Base-by-base conservation (phyloP, 2,113 vertebrate genomes). In the Lontra canadensis region DNA sequence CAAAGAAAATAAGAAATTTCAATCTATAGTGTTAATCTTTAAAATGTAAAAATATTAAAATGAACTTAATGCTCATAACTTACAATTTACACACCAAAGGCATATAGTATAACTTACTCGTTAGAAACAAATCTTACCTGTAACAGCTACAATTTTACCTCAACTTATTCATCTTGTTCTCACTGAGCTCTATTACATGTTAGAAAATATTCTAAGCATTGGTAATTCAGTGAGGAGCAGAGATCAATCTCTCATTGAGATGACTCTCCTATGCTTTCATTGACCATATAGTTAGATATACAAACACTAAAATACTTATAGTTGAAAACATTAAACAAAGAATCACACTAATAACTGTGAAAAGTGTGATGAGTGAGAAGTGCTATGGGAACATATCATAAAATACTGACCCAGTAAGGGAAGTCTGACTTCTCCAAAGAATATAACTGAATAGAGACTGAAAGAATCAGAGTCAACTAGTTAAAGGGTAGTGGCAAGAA, bases 21-120 rank as follows among this genome's bases (percentile, higher is more conserved):
- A 82, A 82, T 6, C 6, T 73, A 79, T 36, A 91, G 7, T 59
- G n/a, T 39, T 65, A 89, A 78, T 65, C 94, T 65, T 95, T 69
- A 78, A 95, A 96, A 82, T 79, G 17, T 52, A 90, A 96, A 95
- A 87, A 80, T 63, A 76, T 18, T 82, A 44, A 96, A 94, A 67
- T 85, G 6, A 88, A 73, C 9, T 89, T 86, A 65, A 95, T 87
- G 57, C 88, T 96, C 31, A 91, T 36, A 88, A 5, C 49, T 94
- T 74, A 36, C 84, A 88, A 93, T 91, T 63, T 61, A 47, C 69
- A 82, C 2, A 90, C 87, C 23, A 49, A 83, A 81, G 61, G 39
- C 2, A 88, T 52, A 57, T 49, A 93, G 31, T 44, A 36, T n/a
- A 85, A 95, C n/a, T 94, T 65, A 83, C 23, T 79, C 11, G 34